Conservation (phyloP, 2,113 vertebrate genomes). For the Petrocephalus microphthalmus region DNA sequence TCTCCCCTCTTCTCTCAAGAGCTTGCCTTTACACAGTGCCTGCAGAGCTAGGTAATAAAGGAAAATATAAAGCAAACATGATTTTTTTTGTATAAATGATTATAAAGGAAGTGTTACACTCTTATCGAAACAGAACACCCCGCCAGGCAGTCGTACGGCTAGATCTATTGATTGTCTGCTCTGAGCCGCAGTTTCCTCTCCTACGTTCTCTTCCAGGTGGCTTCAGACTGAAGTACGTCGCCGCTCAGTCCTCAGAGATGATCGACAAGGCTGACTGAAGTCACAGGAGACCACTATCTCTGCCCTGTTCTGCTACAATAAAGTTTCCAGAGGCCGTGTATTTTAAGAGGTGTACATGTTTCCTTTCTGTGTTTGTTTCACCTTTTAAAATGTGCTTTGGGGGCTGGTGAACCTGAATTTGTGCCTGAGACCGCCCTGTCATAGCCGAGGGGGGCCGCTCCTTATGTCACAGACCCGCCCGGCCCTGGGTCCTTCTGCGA, state of each 20-base stretch:
- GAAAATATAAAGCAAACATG: not conserved
- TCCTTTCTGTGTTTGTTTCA: conserved; percentile 5
- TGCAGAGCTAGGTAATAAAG: conserved; percentile 3
- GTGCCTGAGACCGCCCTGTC: conserved; percentile 24
- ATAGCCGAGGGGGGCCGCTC: not conserved
- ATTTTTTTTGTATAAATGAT: not conserved
- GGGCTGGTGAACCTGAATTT: conserved; percentile 16
- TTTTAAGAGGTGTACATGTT: conserved; percentile 14
- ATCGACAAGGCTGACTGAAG: conserved; percentile 80
- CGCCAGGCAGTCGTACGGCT: not conserved
- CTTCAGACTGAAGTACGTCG: conserved; percentile 80
- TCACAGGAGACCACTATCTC: conserved; percentile 48
- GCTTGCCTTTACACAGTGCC: not conserved
- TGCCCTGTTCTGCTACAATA: conserved; percentile 2
- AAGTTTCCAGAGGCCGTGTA: conserved; percentile 18
- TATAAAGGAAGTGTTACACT: not conserved
- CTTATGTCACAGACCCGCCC: not conserved
- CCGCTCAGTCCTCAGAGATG: conserved; percentile 73
- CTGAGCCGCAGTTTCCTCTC: not conserved
- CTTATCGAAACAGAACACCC: not conserved
- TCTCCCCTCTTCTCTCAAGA: conserved; percentile 11
- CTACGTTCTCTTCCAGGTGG: conserved; percentile 52
- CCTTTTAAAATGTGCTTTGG: conserved; percentile 1
- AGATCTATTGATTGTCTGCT: not conserved
- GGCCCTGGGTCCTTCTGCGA: conserved; percentile 41